Evolutionary conservation across 2,888 invertebrate species (phyloP).

Genomic region (Agrochola macilenta): DNA sequence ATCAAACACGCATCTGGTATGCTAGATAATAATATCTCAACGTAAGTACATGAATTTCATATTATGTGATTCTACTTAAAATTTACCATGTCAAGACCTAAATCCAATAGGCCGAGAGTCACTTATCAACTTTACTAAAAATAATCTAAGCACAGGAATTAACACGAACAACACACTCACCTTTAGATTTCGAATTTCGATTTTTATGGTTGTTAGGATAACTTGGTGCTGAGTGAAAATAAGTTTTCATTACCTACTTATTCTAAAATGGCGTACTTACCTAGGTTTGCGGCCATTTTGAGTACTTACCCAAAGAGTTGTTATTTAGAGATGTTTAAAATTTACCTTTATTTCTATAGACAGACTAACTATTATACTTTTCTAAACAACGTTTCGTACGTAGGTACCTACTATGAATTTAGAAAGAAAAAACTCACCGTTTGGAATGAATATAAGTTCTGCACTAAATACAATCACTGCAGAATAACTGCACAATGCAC

Average conservation of each 20-base stretch:
- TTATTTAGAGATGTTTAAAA: not conserved
- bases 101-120: not conserved
- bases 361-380: not conserved
- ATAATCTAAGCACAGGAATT: not conserved
- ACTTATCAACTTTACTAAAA: not conserved
- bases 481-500: conserved; percentile 19
- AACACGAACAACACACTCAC: not conserved
- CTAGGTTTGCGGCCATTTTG: not conserved
- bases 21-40: not conserved
- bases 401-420: not conserved
- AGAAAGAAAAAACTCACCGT: conserved; percentile 9
- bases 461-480: conserved; percentile 6
- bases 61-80: not conserved
- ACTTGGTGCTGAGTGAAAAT: not conserved
- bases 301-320: not conserved
- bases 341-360: not conserved
- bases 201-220: not conserved
- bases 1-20: not conserved
- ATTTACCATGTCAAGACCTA: not conserved
- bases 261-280: not conserved
- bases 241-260: not conserved
- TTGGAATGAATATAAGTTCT: not conserved
- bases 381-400: not conserved
- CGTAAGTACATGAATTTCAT: not conserved
- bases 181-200: not conserved